Base-by-base conservation (phyloP, 2,888 invertebrate species). In the Caenorhabditis macrosperma region DNA sequence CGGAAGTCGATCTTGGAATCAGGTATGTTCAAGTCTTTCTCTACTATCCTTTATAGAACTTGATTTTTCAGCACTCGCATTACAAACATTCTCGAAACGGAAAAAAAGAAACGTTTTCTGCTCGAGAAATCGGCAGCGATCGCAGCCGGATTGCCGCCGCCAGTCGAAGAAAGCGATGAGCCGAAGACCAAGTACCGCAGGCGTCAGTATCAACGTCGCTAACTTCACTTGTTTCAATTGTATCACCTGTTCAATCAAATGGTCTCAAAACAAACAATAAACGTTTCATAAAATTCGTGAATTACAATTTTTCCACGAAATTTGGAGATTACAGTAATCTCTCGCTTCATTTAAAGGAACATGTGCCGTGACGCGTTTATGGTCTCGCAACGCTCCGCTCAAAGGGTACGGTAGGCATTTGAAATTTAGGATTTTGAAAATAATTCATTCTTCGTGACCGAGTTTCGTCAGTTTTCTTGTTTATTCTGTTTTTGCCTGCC, bases 1-100 rank as follows among this genome's bases (percentile, higher is more conserved):
- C 99, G 0, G 99, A 99, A 93, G 96, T 99, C 0, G 98, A 99
- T 92, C 93, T 99, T 64, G 99, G 99, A n/a, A 97, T 99, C 87
- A 96, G 97, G 93, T 94, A 91, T 91, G 93, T 91, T 7, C 9
- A 35, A n/a, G n/a, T n/a, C n/a, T 10, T 33, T 52, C n/a, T 35
- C 59, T 12, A 30, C n/a, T 3, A 4, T 2, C 54, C 6, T 20
- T 67, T 41, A 3, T 35, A 33, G 9, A 9, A 17, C 20, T 67
- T 30, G 17, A 33, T 28, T 22, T 76, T 86, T 71, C 86, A 94
- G 94, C 90, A 96, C 96, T 0, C 97, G 99, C 93, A 99, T 99
- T 82, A 94, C 94, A 90, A 99, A 99, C 91, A 99, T 99, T 86
- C 97, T 99, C 93, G 96, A 97, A 0, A 99, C 99, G 0, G 99